phyloP scores from a whole-genome alignment of 2,888 invertebrate species.

The Drosophila falleni region DNA sequence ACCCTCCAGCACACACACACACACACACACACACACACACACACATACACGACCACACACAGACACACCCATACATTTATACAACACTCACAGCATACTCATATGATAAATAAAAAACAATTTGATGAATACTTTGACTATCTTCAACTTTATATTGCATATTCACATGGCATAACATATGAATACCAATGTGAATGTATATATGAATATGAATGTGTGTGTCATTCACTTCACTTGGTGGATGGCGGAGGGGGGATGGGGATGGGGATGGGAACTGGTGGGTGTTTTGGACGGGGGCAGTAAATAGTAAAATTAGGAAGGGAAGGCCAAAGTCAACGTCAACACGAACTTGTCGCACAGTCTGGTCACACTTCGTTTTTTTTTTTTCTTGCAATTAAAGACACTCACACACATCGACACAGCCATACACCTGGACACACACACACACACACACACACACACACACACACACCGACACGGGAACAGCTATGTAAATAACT shows the following conservation, averaged over 20 bases:
- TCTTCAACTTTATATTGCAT: conserved; percentile 51
- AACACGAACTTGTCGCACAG: conserved; percentile 37
- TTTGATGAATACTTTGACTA: conserved; percentile 31
- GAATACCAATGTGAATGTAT: conserved; percentile 47
- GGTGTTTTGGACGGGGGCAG: background rate
- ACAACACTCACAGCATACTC: background rate
- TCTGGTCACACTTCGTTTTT: conserved; percentile 28
- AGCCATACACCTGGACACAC: conserved; percentile 17
- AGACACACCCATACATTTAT: background rate
- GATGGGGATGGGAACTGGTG: conserved; percentile 8
- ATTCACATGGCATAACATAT: conserved; percentile 40
- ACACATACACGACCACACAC: conserved; percentile 1
- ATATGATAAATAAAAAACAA: conserved; percentile 31
- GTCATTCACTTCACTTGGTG: conserved; percentile 3
- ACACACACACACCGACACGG: conserved; percentile 21
- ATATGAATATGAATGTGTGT: conserved; percentile 31
- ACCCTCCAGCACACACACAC: conserved; percentile 2
- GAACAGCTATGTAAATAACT: conserved; percentile 55
- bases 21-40: background rate
- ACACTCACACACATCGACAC: conserved; percentile 9
- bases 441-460: conserved; percentile 19
- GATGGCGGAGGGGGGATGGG: background rate
- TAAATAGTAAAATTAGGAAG: background rate
- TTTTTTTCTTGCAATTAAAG: conserved; percentile 17
- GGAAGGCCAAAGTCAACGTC: conserved; percentile 16